Evolutionary conservation across 2,797 vertebrate species (phyloP).

Genomic region (Cheracebus regulus): DNA sequence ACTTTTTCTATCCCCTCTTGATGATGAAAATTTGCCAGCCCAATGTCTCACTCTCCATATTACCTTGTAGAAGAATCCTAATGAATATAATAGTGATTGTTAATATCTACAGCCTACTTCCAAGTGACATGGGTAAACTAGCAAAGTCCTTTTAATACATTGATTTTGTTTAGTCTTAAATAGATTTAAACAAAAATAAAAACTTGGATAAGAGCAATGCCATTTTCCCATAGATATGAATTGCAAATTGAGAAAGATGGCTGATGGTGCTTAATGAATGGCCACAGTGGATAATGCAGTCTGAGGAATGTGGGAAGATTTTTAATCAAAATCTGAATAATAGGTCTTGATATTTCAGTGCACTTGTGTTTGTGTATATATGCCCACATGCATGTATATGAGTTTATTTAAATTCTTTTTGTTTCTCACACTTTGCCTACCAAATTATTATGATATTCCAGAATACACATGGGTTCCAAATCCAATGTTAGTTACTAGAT

Average conservation of each 20-base stretch:
- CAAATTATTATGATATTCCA: constrained; percentile 13
- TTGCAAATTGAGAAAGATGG: neutral
- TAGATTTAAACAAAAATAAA: neutral
- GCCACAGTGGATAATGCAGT: neutral
- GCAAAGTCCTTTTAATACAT: neutral
- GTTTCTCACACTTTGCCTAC: neutral
- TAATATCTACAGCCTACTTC: neutral
- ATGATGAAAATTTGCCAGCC: neutral
- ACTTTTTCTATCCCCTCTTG: neutral
- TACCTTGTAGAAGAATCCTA: neutral
- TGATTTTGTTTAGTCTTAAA: neutral
- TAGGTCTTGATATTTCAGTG: neutral
- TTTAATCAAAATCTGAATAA: neutral
- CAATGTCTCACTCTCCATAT: neutral
- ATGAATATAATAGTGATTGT: neutral
- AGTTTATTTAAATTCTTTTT: constrained; percentile 14
- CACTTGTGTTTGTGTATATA: neutral
- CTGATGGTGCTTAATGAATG: neutral
- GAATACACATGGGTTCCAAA: constrained; percentile 1
- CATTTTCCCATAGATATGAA: neutral
- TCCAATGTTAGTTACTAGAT: constrained; percentile 4
- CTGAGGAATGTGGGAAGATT: neutral
- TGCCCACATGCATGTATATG: neutral
- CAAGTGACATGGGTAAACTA: neutral
- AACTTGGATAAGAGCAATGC: neutral